phyloP scores from a whole-genome alignment of 2,113 vertebrate genomes.

The Astur gentilis region DNA sequence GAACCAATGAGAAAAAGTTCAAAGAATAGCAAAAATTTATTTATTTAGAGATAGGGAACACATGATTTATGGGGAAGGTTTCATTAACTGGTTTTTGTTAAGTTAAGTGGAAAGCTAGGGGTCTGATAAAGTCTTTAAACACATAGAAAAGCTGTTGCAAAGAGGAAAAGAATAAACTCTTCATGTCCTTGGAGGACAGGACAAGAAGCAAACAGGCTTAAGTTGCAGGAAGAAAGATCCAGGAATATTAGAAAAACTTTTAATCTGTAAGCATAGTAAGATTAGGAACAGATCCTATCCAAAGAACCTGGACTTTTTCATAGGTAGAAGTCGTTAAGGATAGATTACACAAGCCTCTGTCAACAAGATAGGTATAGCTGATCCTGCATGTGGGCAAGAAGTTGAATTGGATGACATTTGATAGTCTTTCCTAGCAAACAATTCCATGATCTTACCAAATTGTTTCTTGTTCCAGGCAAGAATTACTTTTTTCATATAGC shows the following conservation, averaged over 20 bases:
- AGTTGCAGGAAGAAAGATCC: background rate
- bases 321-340: background rate
- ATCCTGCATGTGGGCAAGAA: background rate
- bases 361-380: background rate
- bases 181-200: background rate
- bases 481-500: background rate
- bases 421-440: background rate
- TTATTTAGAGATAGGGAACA: background rate
- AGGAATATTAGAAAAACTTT: background rate
- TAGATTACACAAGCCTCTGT: background rate
- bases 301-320: background rate
- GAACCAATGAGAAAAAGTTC: background rate
- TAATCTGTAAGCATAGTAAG: background rate
- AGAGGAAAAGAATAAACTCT: background rate
- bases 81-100: background rate
- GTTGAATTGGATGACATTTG: background rate
- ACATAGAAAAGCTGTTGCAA: background rate
- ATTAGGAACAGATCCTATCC: background rate
- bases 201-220: background rate
- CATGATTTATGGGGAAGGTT: background rate
- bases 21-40: background rate
- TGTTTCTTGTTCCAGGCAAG: background rate
- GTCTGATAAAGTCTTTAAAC: background rate
- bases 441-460: background rate
- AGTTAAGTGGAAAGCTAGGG: background rate